Evolutionary conservation across 30 jellyfish, hydroid and myxozoan species (phyloP).

Genomic region (Aurelia aurita): DNA sequence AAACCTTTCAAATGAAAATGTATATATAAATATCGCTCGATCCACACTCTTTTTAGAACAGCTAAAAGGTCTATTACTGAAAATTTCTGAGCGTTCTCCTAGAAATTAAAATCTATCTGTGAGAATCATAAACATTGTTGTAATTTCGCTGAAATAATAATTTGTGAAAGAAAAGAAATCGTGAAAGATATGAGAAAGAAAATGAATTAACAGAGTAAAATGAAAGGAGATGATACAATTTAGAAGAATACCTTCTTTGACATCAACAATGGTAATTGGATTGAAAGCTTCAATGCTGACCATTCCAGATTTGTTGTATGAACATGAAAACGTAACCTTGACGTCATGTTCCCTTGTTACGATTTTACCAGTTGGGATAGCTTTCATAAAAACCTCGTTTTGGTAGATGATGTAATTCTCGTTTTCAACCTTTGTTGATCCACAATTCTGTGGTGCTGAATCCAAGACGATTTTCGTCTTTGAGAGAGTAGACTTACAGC

Average conservation of each 20-base stretch:
- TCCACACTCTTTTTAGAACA: too few relatives aligned
- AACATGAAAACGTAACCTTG: conserved; percentile 22
- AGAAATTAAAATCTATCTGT: too few relatives aligned
- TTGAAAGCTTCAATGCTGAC: background rate
- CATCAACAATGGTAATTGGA: conserved; percentile 34
- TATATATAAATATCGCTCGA: too few relatives aligned
- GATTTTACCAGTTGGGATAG: conserved; percentile 12
- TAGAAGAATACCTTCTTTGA: conserved; percentile 25
- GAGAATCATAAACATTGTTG: too few relatives aligned
- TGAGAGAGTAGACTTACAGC: conserved; percentile 18
- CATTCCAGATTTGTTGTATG: conserved; percentile 15
- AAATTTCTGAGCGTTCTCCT: too few relatives aligned
- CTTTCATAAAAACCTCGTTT: conserved; percentile 52
- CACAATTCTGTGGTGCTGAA: conserved; percentile 34
- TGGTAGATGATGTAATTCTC: conserved; percentile 27
- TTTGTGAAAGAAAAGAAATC: too few relatives aligned
- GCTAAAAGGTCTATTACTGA: too few relatives aligned
- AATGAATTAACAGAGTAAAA: too few relatives aligned
- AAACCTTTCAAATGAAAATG: too few relatives aligned
- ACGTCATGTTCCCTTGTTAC: conserved; percentile 49
- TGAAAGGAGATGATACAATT: too few relatives aligned
- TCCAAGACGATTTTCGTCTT: conserved; percentile 23
- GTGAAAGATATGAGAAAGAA: too few relatives aligned
- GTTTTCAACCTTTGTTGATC: conserved; percentile 24
- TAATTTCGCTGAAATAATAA: too few relatives aligned